Conservation (phyloP, 2,113 vertebrate genomes). For the Pyxicephalus adspersus region DNA sequence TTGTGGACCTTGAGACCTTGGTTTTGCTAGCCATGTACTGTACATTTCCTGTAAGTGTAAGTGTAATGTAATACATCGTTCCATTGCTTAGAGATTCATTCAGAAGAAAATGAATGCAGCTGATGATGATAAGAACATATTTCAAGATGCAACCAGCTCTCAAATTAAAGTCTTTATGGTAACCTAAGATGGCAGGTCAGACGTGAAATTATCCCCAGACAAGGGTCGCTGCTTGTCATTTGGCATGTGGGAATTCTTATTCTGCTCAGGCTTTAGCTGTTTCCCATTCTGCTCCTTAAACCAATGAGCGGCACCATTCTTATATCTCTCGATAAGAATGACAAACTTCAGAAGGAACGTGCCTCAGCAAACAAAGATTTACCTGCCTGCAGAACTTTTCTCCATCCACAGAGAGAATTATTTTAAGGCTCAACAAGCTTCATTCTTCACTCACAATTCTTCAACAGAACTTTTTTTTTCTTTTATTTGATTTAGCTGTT, state of each 20-base stretch:
- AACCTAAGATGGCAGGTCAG: constrained; percentile 10
- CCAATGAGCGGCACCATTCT: neutral
- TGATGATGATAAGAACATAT: constrained; percentile 7
- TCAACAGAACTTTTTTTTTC: neutral
- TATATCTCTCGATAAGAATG: neutral
- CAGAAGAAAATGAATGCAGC: neutral
- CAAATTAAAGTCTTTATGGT: constrained; percentile 42
- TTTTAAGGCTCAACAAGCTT: neutral
- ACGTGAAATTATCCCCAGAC: constrained; percentile 37
- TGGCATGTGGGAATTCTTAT: neutral
- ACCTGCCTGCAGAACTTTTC: neutral
- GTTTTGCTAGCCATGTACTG: too few species aligned
- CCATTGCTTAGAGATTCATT: neutral
- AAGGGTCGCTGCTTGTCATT: neutral
- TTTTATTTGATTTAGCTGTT: neutral
- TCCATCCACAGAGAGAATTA: constrained; percentile 12
- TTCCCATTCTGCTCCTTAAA: neutral
- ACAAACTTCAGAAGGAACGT: neutral
- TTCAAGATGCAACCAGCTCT: constrained; percentile 17
- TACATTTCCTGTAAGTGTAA: neutral
- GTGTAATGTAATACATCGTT: constrained; percentile 12
- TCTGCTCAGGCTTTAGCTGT: neutral
- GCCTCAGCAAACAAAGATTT: constrained; percentile 23
- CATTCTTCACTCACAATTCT: neutral
- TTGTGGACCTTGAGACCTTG: too few species aligned